phyloP scores from a whole-genome alignment of 2,888 invertebrate species.

The Aromia moschata region DNA sequence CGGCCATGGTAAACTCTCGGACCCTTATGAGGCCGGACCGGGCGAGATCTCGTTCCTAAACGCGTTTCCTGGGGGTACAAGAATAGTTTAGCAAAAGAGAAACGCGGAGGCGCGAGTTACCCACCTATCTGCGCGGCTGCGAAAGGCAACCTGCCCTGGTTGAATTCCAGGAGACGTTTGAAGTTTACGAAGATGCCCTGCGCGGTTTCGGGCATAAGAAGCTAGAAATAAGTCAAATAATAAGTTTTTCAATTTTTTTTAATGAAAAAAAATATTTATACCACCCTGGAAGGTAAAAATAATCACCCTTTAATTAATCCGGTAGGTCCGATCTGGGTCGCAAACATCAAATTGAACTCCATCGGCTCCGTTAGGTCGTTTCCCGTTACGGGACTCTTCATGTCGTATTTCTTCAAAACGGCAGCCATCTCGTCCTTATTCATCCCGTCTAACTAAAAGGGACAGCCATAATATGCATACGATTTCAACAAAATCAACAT shows the following conservation, averaged over 20 bases:
- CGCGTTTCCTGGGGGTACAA: slow-evolving; percentile 73
- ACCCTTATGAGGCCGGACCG: slow-evolving; percentile 93
- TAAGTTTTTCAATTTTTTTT: too few relatives aligned
- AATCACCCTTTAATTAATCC: slow-evolving; percentile 86
- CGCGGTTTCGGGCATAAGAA: slow-evolving; percentile 96
- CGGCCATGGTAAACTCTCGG: slow-evolving; percentile 99
- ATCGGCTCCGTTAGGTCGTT: slow-evolving; percentile 96
- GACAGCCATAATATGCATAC: not conserved
- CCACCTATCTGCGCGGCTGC: slow-evolving; percentile 98
- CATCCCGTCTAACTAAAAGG: slow-evolving; percentile 88
- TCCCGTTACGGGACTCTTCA: slow-evolving; percentile 95
- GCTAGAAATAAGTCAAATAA: too few relatives aligned
- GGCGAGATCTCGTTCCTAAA: slow-evolving; percentile 99
- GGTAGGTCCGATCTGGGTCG: slow-evolving; percentile 96
- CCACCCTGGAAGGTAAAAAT: too few relatives aligned
- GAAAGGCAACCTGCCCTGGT: slow-evolving; percentile 95
- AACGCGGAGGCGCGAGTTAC: not conserved
- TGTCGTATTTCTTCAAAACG: slow-evolving; percentile 85
- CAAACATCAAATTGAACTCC: slow-evolving; percentile 99
- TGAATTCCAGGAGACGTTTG: slow-evolving; percentile 95
- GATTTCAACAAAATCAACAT: slow-evolving; percentile 33
- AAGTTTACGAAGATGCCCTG: slow-evolving; percentile 99
- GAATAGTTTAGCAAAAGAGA: not conserved
- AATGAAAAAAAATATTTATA: too few relatives aligned
- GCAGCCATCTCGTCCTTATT: slow-evolving; percentile 87